A percentile compares a stretch with the other conserved stretches of the same genome.
These are phyloP conservation scores for Apotomis turbidana DNA, from an alignment of 2,888 invertebrate species.

Conservation along the genomic window DNA sequence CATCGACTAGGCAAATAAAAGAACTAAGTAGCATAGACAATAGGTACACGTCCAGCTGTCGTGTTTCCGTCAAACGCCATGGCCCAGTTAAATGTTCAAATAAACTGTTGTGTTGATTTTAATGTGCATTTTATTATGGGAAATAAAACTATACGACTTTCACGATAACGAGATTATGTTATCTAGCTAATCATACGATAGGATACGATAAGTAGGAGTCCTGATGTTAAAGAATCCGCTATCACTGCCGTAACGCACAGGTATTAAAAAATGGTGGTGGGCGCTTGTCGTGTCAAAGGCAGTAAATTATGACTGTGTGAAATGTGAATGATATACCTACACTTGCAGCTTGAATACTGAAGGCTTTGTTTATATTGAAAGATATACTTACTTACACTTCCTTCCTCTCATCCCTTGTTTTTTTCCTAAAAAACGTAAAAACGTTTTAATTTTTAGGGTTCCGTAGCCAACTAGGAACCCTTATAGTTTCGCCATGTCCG, in stretches of 20 bases:
- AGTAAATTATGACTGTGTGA: too few species aligned
- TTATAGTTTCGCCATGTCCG: too few species aligned
- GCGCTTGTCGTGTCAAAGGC: not conserved
- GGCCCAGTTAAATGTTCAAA: constrained; percentile 8
- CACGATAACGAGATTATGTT: constrained; percentile 21
- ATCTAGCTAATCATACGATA: not conserved
- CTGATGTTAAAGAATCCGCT: not conserved
- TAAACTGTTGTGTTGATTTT: constrained; percentile 4
- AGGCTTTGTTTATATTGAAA: too few species aligned
- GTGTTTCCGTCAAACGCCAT: constrained; percentile 22
- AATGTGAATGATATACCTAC: too few species aligned
- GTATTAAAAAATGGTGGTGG: not conserved
- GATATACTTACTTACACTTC: too few species aligned
- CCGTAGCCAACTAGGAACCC: too few species aligned
- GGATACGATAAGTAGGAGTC: constrained; percentile 7
- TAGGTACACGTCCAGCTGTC: constrained; percentile 28
- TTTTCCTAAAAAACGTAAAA: too few species aligned
- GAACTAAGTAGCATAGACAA: not conserved
- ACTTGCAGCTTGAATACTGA: too few species aligned
- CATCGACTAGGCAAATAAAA: constrained; percentile 10
- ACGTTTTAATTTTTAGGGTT: too few species aligned
- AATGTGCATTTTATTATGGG: constrained; percentile 9
- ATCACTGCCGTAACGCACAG: not conserved
- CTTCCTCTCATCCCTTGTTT: too few species aligned
- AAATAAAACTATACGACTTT: constrained; percentile 1